Base-by-base conservation (phyloP, 1,140 invertebrate genomes). In the Temnothorax longispinosus region DNA sequence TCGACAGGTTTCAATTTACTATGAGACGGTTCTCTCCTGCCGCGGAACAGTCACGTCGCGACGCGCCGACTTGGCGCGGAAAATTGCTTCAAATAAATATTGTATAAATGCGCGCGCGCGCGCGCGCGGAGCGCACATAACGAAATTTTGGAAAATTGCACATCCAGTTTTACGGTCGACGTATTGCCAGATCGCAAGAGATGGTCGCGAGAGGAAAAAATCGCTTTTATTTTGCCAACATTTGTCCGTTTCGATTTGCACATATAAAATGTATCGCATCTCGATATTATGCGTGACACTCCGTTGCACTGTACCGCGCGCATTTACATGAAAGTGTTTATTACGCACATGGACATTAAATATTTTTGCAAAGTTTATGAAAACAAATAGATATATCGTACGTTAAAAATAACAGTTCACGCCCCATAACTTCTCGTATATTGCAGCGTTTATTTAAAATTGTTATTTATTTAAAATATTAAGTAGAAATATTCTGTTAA, bases 1-100 rank as follows among this genome's bases (percentile, higher is more conserved):
- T 58, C 41, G 86, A 78, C 80, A 88, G 80, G 85, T 90, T 90
- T 90, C 78, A 90, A 89, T 90, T 90, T 90, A 90, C 88, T 76
- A 90, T 85, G 88, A 90, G 89, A 84, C 88, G 64, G 62, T 89
- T 85, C 86, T 89, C 81, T 54, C 54, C 32, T 47, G 58, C 13
- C 35, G 15, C 13, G 44, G 56, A 27, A 41, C 47, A 52, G 18
- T 54, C 58, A 35, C 78, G 65, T 27, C 50, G 78, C 67, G 27
- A 11, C 35, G 47, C 64, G n/a, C 13, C 78, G 67, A 84, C 69
- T 84, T 84, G 69, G 44, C 54, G 80, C 69, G 69, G 54, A 75
- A 84, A 84, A 84, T 84, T 75, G 69, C 80, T 60, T 47, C 54
- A 56, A 50, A 84, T 84, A 84, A 84, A 84, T 84, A 84, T 84